Evolutionary conservation across 2,797 vertebrate genomes (phyloP).

Genomic region (Oryzias sinensis): DNA sequence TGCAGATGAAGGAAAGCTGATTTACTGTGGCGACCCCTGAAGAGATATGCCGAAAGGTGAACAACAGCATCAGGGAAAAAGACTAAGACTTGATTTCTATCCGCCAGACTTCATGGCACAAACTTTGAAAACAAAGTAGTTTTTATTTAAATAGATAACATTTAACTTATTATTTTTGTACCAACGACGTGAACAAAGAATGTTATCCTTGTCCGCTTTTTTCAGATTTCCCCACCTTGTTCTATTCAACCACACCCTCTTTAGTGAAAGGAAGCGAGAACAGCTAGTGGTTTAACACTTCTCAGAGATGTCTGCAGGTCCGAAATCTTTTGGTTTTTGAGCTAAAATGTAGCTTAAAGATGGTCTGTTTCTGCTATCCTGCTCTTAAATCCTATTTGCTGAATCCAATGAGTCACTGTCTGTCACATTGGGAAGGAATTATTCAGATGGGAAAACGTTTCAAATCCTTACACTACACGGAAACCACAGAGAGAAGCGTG

Average conservation of each 20-base stretch:
- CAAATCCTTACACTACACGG: conserved; percentile 9
- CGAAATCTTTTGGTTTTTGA: neutral
- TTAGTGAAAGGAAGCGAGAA: conserved; percentile 22
- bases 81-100: neutral
- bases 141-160: conserved; percentile 20
- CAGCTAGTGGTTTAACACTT: neutral
- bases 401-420: conserved; percentile 25
- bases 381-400: neutral
- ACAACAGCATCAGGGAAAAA: neutral
- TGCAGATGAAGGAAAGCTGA: too few relatives aligned
- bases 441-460: conserved; percentile 2
- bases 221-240: conserved; percentile 44
- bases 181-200: conserved; percentile 46
- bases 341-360: neutral
- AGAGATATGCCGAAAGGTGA: too few relatives aligned
- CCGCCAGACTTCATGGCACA: neutral
- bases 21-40: too few relatives aligned
- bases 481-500: neutral
- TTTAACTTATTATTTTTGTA: conserved; percentile 47
- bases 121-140: neutral
- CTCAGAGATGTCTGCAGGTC: neutral
- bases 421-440: conserved; percentile 11
- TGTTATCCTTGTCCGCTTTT: conserved; percentile 2
- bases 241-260: conserved; percentile 36
- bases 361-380: neutral